These are phyloP conservation scores for Euplagia quadripunctaria DNA, from an alignment of 2,888 invertebrate species.

Conservation along the genomic window DNA sequence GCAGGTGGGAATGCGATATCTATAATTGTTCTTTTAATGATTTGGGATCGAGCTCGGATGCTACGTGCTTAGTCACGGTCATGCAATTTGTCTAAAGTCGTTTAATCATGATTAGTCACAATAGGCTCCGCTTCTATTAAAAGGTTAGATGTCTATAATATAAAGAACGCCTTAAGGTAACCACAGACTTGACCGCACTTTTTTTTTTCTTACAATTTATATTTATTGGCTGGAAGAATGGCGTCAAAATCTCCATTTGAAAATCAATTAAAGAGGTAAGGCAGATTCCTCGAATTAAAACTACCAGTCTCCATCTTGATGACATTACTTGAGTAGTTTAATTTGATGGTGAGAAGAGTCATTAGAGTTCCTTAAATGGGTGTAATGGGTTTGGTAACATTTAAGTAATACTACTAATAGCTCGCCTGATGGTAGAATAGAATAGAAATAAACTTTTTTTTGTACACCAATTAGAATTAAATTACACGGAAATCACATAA, in stretches of 20 bases:
- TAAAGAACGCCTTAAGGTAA: slow-evolving; percentile 64
- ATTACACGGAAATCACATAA: too few relatives aligned
- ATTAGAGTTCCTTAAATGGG: too few relatives aligned
- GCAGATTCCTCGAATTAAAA: neutral
- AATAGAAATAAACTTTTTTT: too few relatives aligned
- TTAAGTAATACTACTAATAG: too few relatives aligned
- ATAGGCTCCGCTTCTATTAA: slow-evolving; percentile 82
- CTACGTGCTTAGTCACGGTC: slow-evolving; percentile 86
- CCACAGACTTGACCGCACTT: slow-evolving; percentile 4
- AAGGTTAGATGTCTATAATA: slow-evolving; percentile 78
- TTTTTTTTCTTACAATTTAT: too few relatives aligned
- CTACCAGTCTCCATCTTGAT: neutral
- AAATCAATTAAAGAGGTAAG: neutral
- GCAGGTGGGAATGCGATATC: slow-evolving; percentile 86
- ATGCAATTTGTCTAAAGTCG: slow-evolving; percentile 87
- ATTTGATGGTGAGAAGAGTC: too few relatives aligned
- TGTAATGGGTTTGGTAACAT: too few relatives aligned
- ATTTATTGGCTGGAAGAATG: neutral
- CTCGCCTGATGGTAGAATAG: too few relatives aligned
- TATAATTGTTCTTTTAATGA: slow-evolving; percentile 87
- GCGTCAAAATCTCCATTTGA: neutral
- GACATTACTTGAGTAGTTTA: neutral
- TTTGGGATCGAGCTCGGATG: slow-evolving; percentile 79
- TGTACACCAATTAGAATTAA: too few relatives aligned
- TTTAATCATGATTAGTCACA: slow-evolving; percentile 88